These are phyloP conservation scores for Misgurnus anguillicaudatus DNA, from an alignment of 2,113 vertebrate genomes.

Conservation along the genomic window DNA sequence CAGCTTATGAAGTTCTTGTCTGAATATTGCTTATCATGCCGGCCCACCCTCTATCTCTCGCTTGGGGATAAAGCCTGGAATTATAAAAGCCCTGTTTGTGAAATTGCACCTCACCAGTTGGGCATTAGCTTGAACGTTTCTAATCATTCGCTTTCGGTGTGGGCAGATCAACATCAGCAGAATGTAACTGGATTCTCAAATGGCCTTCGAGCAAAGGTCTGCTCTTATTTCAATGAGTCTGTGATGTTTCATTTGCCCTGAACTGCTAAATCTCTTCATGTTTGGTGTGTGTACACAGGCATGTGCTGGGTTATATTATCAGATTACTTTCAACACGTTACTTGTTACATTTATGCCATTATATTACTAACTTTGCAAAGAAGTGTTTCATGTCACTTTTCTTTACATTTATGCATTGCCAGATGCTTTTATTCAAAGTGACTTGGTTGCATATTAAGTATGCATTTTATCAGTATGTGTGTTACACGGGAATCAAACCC, in stretches of 20 bases:
- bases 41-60: conserved; percentile 53
- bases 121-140: conserved; percentile 51
- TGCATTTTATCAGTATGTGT: too few relatives aligned
- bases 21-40: conserved; percentile 63
- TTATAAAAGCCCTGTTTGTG: conserved; percentile 47
- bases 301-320: too few relatives aligned
- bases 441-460: too few relatives aligned
- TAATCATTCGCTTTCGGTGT: conserved; percentile 50
- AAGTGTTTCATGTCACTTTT: background rate
- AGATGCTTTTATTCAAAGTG: background rate
- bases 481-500: too few relatives aligned
- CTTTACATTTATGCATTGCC: background rate
- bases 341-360: too few relatives aligned
- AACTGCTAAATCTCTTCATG: conserved; percentile 25
- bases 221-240: conserved; percentile 24
- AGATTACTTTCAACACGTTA: too few relatives aligned
- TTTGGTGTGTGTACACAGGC: background rate
- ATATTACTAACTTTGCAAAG: too few relatives aligned
- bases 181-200: background rate
- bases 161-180: conserved; percentile 48
- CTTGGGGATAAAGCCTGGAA: conserved; percentile 53
- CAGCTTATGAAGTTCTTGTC: conserved; percentile 60
- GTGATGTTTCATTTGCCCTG: conserved; percentile 22
- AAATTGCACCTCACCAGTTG: conserved; percentile 23
- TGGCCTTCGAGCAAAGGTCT: background rate